Evolutionary conservation across 2,113 vertebrate species (phyloP).

Genomic region (Speoplatyrhinus poulsoni): DNA sequence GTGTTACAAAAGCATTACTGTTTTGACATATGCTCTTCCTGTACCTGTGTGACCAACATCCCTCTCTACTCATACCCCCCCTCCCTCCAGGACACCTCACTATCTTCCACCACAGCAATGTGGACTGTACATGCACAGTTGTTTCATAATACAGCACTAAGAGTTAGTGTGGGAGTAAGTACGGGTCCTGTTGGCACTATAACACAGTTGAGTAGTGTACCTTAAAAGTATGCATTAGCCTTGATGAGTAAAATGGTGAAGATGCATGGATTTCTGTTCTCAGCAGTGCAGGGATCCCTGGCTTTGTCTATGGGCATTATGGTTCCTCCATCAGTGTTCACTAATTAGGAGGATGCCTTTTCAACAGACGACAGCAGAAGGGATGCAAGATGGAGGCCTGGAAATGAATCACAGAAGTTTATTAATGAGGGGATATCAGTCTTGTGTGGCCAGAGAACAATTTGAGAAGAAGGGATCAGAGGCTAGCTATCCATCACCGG

Average conservation of each 20-base stretch:
- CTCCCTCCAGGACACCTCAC: too few species aligned
- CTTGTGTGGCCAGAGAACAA: constrained; percentile 60
- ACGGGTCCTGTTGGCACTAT: too few species aligned
- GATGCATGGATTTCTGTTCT: constrained; percentile 32
- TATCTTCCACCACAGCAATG: too few species aligned
- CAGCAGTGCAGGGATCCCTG: constrained; percentile 14
- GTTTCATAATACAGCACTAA: too few species aligned
- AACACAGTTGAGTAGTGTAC: too few species aligned
- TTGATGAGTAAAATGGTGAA: not conserved
- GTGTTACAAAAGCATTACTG: too few species aligned
- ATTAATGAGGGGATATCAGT: constrained; percentile 65
- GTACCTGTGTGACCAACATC: too few species aligned
- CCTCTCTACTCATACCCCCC: too few species aligned
- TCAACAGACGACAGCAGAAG: constrained; percentile 52
- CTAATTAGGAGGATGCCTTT: constrained; percentile 65
- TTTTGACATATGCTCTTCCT: too few species aligned
- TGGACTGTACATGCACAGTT: too few species aligned
- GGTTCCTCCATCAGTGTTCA: constrained; percentile 50
- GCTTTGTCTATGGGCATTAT: constrained; percentile 37
- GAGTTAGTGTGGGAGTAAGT: too few species aligned
- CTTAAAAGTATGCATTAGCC: too few species aligned
- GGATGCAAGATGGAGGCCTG: constrained; percentile 47
- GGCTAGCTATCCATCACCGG: constrained; percentile 56
- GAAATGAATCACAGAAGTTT: constrained; percentile 66
- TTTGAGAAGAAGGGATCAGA: constrained; percentile 52